A percentile compares a stretch with the other conserved stretches of the same genome.
Evolutionary conservation across 2,113 vertebrate species (phyloP).

Genomic region (Dicrurus megarhynchus): DNA sequence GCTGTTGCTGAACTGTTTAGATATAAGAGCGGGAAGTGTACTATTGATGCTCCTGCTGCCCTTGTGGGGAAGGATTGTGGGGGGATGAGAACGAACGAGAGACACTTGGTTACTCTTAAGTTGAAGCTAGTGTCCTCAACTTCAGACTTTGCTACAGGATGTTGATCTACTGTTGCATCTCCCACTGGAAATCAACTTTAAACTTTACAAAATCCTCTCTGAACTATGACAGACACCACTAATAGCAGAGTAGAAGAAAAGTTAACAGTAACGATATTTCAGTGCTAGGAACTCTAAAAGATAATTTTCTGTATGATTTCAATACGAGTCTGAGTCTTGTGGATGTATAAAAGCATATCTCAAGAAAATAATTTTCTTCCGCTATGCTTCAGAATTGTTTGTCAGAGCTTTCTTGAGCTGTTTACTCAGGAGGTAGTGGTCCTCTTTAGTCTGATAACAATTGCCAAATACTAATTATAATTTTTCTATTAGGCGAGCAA

Average conservation of each 20-base stretch:
- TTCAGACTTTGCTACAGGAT: neutral
- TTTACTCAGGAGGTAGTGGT: neutral
- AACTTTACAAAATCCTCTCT: neutral
- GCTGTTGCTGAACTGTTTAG: neutral
- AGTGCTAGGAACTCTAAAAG: neutral
- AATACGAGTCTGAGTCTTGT: neutral
- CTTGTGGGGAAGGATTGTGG: rapidly evolving
- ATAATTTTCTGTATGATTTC: neutral
- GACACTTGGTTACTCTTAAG: neutral
- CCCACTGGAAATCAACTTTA: neutral
- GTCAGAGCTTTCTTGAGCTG: neutral
- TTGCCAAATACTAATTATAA: neutral
- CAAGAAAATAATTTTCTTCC: neutral
- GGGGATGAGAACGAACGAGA: neutral
- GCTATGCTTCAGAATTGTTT: neutral
- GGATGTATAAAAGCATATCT: neutral
- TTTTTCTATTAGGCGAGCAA: constrained; percentile 84
- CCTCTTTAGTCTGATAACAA: neutral
- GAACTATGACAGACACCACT: neutral
- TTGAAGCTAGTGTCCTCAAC: rapidly evolving
- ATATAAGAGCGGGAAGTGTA: neutral
- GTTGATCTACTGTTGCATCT: neutral
- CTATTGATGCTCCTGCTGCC: neutral
- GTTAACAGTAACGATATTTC: neutral
- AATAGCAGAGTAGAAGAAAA: neutral